Percentiles rank a stretch among this genome's conserved stretches.
These are phyloP conservation scores for Chrysogorgia sp. DNA, from an alignment of 92 coral and sea anemone species.

Conservation along the genomic window DNA sequence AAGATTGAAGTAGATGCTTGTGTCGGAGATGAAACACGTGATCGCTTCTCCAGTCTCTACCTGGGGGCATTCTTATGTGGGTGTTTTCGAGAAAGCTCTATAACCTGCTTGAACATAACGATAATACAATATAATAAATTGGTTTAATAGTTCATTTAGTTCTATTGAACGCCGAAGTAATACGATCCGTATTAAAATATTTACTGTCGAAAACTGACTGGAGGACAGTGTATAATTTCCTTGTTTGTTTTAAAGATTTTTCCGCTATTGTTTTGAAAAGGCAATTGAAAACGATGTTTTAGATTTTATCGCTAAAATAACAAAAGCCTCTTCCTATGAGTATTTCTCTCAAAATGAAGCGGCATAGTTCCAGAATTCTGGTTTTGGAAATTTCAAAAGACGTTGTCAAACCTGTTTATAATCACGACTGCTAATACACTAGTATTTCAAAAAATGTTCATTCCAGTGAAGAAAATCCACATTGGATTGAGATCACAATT, in stretches of 20 bases:
- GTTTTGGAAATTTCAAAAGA: too few species aligned
- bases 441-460: too few species aligned
- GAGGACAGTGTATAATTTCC: neutral
- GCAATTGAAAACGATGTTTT: neutral
- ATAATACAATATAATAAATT: constrained; percentile 15
- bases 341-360: neutral
- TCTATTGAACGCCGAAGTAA: constrained; percentile 25
- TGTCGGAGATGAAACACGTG: too few species aligned
- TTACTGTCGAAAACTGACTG: neutral
- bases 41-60: neutral
- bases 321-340: neutral
- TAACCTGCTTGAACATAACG: neutral
- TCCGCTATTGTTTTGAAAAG: constrained; percentile 7
- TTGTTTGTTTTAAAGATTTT: constrained; percentile 6
- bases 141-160: constrained; percentile 12
- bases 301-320: neutral
- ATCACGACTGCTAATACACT: too few species aligned
- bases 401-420: too few species aligned
- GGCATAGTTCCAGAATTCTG: too few species aligned
- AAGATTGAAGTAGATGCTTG: too few species aligned
- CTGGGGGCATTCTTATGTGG: neutral
- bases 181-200: constrained; percentile 7
- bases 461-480: neutral
- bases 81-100: too few species aligned
- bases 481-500: neutral